A percentile compares a stretch with the other conserved stretches of the same genome.
These are phyloP conservation scores for Drosophila sechellia DNA, from an alignment of 1,140 invertebrate genomes.

Conservation along the genomic window DNA sequence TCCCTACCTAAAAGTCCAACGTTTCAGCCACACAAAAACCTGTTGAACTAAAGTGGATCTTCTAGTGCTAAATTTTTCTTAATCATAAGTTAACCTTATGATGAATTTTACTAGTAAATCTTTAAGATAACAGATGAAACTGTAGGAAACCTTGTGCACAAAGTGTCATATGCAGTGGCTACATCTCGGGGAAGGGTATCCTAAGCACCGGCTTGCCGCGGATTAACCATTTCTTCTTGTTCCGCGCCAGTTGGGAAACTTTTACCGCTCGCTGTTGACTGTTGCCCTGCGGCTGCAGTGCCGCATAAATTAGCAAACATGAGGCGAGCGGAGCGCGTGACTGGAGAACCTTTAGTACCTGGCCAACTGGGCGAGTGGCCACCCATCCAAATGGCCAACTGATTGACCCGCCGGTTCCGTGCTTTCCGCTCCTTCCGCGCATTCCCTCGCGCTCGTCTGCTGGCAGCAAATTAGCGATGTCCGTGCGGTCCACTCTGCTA, in stretches of 20 bases:
- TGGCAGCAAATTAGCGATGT: constrained; percentile 67
- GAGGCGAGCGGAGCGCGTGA: constrained; percentile 58
- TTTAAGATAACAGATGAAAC: too few species aligned
- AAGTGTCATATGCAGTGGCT: too few species aligned
- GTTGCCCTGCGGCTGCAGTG: constrained; percentile 60
- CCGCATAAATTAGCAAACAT: constrained; percentile 81
- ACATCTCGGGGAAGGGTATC: background rate
- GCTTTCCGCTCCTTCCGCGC: constrained; percentile 6
- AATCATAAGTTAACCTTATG: too few species aligned
- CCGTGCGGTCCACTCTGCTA: constrained; percentile 38
- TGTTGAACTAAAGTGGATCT: too few species aligned
- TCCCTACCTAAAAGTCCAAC: background rate
- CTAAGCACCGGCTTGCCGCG: background rate
- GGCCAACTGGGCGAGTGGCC: background rate
- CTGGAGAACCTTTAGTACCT: constrained; percentile 41
- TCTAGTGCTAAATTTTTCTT: too few species aligned
- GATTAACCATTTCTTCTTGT: background rate
- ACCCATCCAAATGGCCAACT: constrained; percentile 60
- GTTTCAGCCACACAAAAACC: too few species aligned
- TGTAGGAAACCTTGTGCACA: too few species aligned
- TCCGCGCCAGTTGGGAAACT: constrained; percentile 48
- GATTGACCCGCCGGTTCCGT: constrained; percentile 54
- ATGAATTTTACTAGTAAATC: too few species aligned
- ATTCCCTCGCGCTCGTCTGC: constrained; percentile 8
- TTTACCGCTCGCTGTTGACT: constrained; percentile 45